Evolutionary conservation across 2,888 invertebrate genomes (phyloP), one percentile per base, ranked within the genome.

Genomic region (Leptinotarsa haldemani): DNA sequence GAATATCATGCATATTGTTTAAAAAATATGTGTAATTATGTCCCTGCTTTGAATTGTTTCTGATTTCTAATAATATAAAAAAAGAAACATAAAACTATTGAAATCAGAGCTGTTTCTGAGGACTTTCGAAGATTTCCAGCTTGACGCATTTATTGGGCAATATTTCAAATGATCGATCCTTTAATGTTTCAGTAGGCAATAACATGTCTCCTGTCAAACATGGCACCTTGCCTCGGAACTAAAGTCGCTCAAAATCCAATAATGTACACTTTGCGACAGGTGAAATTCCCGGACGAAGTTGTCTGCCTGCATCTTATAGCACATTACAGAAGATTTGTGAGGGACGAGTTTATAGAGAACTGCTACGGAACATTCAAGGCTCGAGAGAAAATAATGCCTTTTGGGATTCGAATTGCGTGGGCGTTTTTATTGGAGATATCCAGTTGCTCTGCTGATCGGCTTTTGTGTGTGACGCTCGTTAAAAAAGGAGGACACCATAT

Each of bases 191-290:
- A 9, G 2, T 40, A 40, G 40, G 2, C 40, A 40, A 40, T 40
- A 40, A 40, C 9, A 40, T 9, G 40, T 30, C 61, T 30, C 2
- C 25, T 40, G 30, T 61, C 61, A 40, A 40, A 61, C 40, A 18
- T 40, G 9, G 40, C 13, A 18, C 12, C 15, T 30, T 30, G n/a
- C 13, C 40, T 15, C 15, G 7, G n/a, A 40, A 61, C 25, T 30
- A 40, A n/a, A 61, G n/a, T 40, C 2, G 40, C 40, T 40, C 40
- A 40, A 25, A 61, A 61, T 61, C 61, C 61, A 25, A 61, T 61
- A 61, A 16, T 40, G 40, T 61, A 61, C 61, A 40, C 40, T 16
- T 16, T 40, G 25, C 61, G 61, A 61, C 61, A 61, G 30, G 61
- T 30, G 40, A 61, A 61, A 61, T 61, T 61, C 61, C 40, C 1